A percentile compares a stretch with the other conserved stretches of the same genome.
These are phyloP conservation scores for Pseudomyrmex sp. DNA, from an alignment of 1,140 invertebrate species.

Conservation along the genomic window DNA sequence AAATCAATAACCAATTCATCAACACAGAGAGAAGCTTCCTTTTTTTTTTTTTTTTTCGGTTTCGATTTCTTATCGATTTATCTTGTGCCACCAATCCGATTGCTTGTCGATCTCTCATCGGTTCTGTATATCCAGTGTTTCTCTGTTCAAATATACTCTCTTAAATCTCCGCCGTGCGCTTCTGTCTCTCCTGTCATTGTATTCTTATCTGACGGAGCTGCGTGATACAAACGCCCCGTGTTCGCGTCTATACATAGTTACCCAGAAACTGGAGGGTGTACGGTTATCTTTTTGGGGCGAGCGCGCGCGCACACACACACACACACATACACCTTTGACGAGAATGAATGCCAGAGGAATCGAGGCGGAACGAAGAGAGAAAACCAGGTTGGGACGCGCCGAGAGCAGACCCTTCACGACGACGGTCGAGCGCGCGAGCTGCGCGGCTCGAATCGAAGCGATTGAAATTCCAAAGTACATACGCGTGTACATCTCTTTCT, in stretches of 20 bases:
- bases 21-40: no score
- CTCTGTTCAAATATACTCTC: not conserved
- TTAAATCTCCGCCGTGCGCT: slow-evolving; percentile 4
- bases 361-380: slow-evolving; percentile 39
- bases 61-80: no score
- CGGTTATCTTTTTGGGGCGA: slow-evolving; percentile 79
- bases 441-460: slow-evolving; percentile 2
- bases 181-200: slow-evolving; percentile 33
- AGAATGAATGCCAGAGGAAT: slow-evolving; percentile 53
- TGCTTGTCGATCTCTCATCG: not conserved
- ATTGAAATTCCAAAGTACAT: slow-evolving; percentile 19
- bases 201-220: slow-evolving; percentile 48
- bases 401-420: slow-evolving; percentile 4
- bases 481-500: no score
- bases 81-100: no score
- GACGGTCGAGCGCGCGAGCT: not conserved
- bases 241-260: slow-evolving; percentile 49
- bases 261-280: slow-evolving; percentile 71
- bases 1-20: no score
- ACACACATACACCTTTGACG: slow-evolving; percentile 20
- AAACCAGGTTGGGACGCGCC: slow-evolving; percentile 48
- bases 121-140: not conserved
- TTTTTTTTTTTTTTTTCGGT: no score
- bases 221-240: slow-evolving; percentile 64
- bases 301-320: slow-evolving; percentile 31